A percentile compares a stretch with the other conserved stretches of the same genome.
phyloP scores from a whole-genome alignment of 2,888 invertebrate species.

The Cerastis rubricosa region DNA sequence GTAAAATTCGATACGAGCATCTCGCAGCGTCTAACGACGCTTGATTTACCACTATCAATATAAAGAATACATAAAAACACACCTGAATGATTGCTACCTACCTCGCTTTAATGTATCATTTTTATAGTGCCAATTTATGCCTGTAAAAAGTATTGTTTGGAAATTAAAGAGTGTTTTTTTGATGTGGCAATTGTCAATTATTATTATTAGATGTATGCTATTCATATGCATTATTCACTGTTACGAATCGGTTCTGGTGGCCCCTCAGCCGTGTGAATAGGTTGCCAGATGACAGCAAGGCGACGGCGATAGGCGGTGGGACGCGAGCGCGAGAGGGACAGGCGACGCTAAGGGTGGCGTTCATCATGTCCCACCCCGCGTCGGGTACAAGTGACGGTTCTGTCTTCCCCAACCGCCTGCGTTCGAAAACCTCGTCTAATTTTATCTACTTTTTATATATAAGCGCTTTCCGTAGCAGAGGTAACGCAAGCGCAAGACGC shows the following conservation, averaged over 20 bases:
- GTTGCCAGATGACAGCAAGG: constrained; percentile 85
- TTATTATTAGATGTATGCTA: constrained; percentile 82
- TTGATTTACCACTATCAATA: constrained; percentile 88
- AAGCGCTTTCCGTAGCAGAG: constrained; percentile 57
- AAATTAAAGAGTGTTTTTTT: constrained; percentile 54
- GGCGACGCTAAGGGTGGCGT: constrained; percentile 83
- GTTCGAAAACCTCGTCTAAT: constrained; percentile 83
- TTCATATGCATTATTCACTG: constrained; percentile 88
- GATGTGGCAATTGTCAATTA: constrained; percentile 69
- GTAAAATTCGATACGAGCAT: constrained; percentile 88
- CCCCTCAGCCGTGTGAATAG: constrained; percentile 83
- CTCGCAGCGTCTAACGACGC: constrained; percentile 83
- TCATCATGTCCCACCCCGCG: constrained; percentile 87
- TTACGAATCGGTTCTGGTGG: constrained; percentile 88
- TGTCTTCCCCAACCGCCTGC: constrained; percentile 87
- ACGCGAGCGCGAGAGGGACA: constrained; percentile 76
- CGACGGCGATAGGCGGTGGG: constrained; percentile 69
- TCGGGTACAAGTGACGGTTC: constrained; percentile 86
- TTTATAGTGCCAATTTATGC: constrained; percentile 80
- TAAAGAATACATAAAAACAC: constrained; percentile 85
- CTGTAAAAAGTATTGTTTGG: constrained; percentile 61
- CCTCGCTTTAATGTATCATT: constrained; percentile 76
- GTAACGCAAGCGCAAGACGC: constrained; percentile 59
- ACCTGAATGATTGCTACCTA: constrained; percentile 82
- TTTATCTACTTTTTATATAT: constrained; percentile 72